A percentile compares a stretch with the other conserved stretches of the same genome.
These are phyloP conservation scores for Actinopyga echinites DNA, from an alignment of 53 echinoderm and acorn worm genomes.

Conservation along the genomic window DNA sequence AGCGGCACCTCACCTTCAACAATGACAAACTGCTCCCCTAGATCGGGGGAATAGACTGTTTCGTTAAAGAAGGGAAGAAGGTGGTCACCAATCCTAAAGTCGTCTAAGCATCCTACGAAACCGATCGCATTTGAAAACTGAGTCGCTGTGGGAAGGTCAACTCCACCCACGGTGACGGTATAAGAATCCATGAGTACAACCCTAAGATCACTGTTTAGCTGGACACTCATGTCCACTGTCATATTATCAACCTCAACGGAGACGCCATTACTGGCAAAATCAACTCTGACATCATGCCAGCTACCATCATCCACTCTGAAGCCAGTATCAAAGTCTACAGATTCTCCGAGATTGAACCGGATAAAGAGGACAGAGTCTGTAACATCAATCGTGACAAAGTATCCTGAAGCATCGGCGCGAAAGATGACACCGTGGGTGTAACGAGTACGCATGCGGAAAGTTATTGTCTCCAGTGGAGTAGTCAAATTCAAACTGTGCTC, in stretches of 20 bases:
- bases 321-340: neutral
- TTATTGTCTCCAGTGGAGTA: slow-evolving; percentile 53
- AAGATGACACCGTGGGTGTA: slow-evolving; percentile 43
- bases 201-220: slow-evolving; percentile 34
- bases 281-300: slow-evolving; percentile 73
- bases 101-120: slow-evolving; percentile 78
- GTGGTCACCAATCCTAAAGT: slow-evolving; percentile 76
- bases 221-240: neutral
- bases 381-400: slow-evolving; percentile 72
- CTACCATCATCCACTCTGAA: slow-evolving; percentile 62
- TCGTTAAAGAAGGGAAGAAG: slow-evolving; percentile 74
- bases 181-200: slow-evolving; percentile 45
- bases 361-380: slow-evolving; percentile 14
- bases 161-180: slow-evolving; percentile 56
- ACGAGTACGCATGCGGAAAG: slow-evolving; percentile 66
- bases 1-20: slow-evolving; percentile 34
- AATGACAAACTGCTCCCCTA: neutral
- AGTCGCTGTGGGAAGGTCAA: slow-evolving; percentile 41
- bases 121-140: slow-evolving; percentile 47
- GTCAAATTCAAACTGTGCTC: slow-evolving; percentile 65
- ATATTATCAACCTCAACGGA: neutral
- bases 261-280: slow-evolving; percentile 22
- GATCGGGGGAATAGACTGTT: slow-evolving; percentile 51
- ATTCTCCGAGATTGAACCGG: slow-evolving; percentile 54
- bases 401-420: slow-evolving; percentile 53